Percentiles rank a stretch among this genome's conserved stretches.
These are phyloP conservation scores for Pampusana beccarii DNA, from an alignment of 2,113 vertebrate genomes.

Conservation along the genomic window DNA sequence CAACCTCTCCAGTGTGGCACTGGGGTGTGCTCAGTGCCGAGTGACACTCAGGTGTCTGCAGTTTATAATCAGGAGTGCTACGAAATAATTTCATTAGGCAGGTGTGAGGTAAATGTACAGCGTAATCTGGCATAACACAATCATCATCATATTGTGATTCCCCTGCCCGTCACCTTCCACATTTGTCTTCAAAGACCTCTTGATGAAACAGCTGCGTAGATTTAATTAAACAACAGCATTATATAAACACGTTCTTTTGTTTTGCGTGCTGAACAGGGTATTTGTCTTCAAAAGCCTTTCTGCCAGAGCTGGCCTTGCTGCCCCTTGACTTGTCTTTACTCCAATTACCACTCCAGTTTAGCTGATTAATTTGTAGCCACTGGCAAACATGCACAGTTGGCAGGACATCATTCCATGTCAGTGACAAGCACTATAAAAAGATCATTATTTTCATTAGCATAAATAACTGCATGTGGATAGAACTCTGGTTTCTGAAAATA, in stretches of 20 bases:
- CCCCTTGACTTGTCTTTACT: conserved; percentile 65
- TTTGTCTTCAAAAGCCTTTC: conserved; percentile 61
- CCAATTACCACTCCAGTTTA: conserved; percentile 71
- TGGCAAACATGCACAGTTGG: conserved; percentile 71
- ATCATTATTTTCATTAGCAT: conserved; percentile 77
- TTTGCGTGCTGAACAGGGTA: conserved; percentile 11
- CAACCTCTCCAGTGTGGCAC: not conserved
- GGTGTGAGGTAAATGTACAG: conserved; percentile 8
- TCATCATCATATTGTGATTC: conserved; percentile 34
- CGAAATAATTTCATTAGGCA: conserved; percentile 34
- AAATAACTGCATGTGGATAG: conserved; percentile 73
- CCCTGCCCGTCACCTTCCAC: conserved; percentile 40
- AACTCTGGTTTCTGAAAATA: conserved; percentile 69
- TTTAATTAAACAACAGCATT: conserved; percentile 65
- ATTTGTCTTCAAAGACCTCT: conserved; percentile 50
- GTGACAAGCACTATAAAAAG: conserved; percentile 74
- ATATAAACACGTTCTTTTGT: conserved; percentile 60
- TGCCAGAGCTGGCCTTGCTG: conserved; percentile 49
- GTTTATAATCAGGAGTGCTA: not conserved
- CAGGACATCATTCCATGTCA: conserved; percentile 68
- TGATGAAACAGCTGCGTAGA: conserved; percentile 63
- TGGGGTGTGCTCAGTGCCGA: not conserved
- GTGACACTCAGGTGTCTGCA: not conserved
- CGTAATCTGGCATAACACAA: not conserved
- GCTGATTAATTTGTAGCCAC: conserved; percentile 76